Evolutionary conservation across 2,797 vertebrate genomes (phyloP).

Genomic region (Echiichthys vipera): DNA sequence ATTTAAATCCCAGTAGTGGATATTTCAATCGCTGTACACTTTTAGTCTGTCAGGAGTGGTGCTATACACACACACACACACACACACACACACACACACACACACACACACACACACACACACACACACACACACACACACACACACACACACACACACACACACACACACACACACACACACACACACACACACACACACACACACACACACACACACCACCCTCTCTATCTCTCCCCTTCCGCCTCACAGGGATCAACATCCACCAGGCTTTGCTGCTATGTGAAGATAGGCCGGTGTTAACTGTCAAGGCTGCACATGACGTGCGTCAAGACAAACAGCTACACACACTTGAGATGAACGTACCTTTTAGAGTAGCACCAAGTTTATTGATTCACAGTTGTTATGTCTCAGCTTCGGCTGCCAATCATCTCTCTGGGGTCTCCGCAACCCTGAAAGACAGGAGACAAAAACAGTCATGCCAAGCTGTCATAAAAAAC

Average conservation of each 20-base stretch:
- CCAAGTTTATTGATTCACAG: constrained; percentile 72
- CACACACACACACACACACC: constrained; percentile 18
- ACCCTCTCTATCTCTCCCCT: constrained; percentile 13
- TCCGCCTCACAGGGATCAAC: constrained; percentile 28
- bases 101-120: constrained; percentile 19
- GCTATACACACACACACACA: constrained; percentile 23
- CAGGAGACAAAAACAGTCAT: constrained; percentile 41
- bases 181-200: constrained; percentile 33
- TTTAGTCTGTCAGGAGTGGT: constrained; percentile 33
- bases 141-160: constrained; percentile 17
- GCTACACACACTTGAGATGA: constrained; percentile 30
- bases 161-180: constrained; percentile 19
- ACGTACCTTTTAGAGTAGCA: constrained; percentile 77
- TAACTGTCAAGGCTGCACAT: constrained; percentile 36
- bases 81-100: constrained; percentile 22
- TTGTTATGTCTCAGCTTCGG: constrained; percentile 68
- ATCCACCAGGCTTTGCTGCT: constrained; percentile 49
- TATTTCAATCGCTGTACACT: constrained; percentile 49
- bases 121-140: constrained; percentile 31
- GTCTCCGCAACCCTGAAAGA: constrained; percentile 70
- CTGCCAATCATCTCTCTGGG: constrained; percentile 75
- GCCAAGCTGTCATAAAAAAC: constrained; percentile 56
- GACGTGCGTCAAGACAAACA: constrained; percentile 9
- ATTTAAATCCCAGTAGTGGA: constrained; percentile 59
- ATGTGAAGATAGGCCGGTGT: constrained; percentile 46